phyloP scores from a whole-genome alignment of 2,888 invertebrate genomes.

The Cephus rjabovi region DNA sequence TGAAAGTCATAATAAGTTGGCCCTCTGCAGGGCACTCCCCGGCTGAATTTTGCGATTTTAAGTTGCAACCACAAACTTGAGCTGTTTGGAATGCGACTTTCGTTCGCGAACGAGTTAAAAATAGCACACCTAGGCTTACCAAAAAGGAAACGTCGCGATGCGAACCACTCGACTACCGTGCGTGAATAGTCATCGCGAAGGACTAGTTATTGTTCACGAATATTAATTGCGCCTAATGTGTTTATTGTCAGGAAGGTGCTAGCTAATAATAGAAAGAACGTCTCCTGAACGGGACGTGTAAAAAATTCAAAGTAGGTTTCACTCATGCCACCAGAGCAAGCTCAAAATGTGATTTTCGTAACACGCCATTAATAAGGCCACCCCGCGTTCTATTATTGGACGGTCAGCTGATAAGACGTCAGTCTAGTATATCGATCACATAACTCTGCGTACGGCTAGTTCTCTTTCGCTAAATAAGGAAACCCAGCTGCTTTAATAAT shows the following conservation, averaged over 20 bases:
- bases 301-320: neutral
- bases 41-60: neutral
- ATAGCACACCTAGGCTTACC: neutral
- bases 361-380: neutral
- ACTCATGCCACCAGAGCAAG: neutral
- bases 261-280: neutral
- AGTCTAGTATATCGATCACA: neutral
- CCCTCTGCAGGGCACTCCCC: neutral
- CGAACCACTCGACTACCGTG: neutral
- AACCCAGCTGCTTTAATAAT: neutral
- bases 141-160: neutral
- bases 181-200: neutral
- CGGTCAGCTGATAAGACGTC: neutral
- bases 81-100: neutral
- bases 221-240: neutral
- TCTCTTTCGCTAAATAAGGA: neutral
- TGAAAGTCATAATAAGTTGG: neutral
- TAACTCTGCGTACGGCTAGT: neutral
- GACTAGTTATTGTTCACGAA: neutral
- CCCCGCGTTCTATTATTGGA: neutral
- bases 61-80: neutral
- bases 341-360: neutral
- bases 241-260: neutral
- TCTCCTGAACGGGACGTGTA: neutral
- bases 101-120: neutral